These are phyloP conservation scores for Biston betularia DNA, from an alignment of 2,888 invertebrate species.

Conservation along the genomic window DNA sequence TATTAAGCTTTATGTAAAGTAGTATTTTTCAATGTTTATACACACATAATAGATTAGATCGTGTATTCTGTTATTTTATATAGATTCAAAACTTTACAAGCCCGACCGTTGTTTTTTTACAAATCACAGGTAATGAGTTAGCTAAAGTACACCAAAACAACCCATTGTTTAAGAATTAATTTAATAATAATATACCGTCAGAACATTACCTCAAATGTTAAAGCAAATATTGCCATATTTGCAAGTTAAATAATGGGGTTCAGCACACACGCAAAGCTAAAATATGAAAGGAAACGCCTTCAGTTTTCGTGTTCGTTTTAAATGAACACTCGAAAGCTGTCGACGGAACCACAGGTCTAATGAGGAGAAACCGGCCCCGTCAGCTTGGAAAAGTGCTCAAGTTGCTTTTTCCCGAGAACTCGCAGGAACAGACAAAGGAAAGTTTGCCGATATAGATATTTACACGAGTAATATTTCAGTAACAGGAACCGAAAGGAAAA, in stretches of 20 bases:
- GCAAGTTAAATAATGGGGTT: constrained; percentile 18
- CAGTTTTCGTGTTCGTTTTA: constrained; percentile 48
- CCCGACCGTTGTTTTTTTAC: background rate
- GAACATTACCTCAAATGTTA: constrained; percentile 23
- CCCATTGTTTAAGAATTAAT: constrained; percentile 3
- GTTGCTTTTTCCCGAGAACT: constrained; percentile 43
- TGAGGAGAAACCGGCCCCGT: constrained; percentile 46
- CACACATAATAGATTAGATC: background rate
- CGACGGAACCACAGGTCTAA: constrained; percentile 41
- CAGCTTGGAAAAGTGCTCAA: constrained; percentile 44
- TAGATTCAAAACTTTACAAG: too few species aligned
- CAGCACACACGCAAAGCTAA: background rate
- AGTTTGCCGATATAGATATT: constrained; percentile 8
- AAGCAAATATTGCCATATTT: constrained; percentile 22
- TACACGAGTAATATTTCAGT: constrained; percentile 17
- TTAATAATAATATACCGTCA: constrained; percentile 1
- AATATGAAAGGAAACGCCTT: constrained; percentile 44
- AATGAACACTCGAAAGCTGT: constrained; percentile 47
- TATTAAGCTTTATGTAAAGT: background rate
- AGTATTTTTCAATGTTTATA: background rate
- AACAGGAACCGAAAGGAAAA: constrained; percentile 25
- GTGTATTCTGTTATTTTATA: background rate
- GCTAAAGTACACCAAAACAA: constrained; percentile 3
- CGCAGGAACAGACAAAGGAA: constrained; percentile 29
- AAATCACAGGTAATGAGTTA: background rate